Evolutionary conservation across 2,797 vertebrate species (phyloP), one percentile per base, ranked within the genome.

Genomic region (Mycteria americana): DNA sequence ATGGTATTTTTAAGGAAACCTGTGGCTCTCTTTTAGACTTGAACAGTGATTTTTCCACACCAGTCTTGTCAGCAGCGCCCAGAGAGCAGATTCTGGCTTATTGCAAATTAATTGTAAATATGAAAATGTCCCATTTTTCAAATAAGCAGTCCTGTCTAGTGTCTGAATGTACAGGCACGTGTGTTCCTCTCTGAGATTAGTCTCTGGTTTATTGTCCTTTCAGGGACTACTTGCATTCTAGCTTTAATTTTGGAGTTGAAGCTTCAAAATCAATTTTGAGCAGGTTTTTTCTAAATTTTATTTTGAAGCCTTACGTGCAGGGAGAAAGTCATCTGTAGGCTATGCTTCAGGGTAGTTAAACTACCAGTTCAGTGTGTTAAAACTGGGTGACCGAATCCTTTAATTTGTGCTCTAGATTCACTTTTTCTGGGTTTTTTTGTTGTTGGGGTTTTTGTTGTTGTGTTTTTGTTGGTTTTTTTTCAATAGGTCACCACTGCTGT

Each of bases 111-210:
- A 43, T 10, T 72, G 17, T 35, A 48, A 85, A 30, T 69, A 35
- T 10, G 59, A 17, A 64, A 37, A 18, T 7, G 33, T 17, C 8
- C 10, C 17, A 0, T 48, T 57, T 81, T 21, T 13, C 51, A 64
- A 59, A 27, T 12, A 51, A 51, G 18, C 11, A 7, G 18, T 64
- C 6, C 23, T 70, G 1, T 70, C 19, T 72, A 7, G 1, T 16
- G 1, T 57, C 43, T 64, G 74, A 73, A n/a, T 0, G 0, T 24
- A 15, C 1, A 24, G 21, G 18, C 19, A 15, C 10, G 3, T 22
- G 18, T 0, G 0, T 87, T 88, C 41, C 35, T 65, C 48, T 41
- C 17, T 13, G 48, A 37, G 21, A 14, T 24, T 54, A 5, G 12
- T n/a, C 25, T 17, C 41, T 17, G 2, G 16, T 31, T 78, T 45